Base-by-base conservation (phyloP, 2,797 vertebrate species). In the Chloroceryle inda region DNA sequence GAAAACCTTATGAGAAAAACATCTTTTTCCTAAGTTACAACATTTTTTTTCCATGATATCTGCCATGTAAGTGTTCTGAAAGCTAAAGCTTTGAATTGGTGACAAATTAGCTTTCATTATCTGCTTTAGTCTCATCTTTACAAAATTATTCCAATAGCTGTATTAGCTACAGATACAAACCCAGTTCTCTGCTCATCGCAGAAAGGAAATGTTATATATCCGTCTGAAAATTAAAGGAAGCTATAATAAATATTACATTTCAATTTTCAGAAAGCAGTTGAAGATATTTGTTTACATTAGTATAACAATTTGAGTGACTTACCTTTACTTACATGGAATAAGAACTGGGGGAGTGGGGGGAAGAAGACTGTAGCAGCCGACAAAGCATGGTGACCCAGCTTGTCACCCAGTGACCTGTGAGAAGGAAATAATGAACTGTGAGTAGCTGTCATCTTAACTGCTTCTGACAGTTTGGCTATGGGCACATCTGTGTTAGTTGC, bases 351-450 rank as follows among this genome's bases (percentile, higher is more conserved):
- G 71, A 86, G 73, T 79, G 78, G 47, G 86, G 59, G 88, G 85
- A 96, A 96, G 95, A 95, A 96, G 96, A 95, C 97, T 96, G 98
- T 94, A 98, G 98, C 98, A 98, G 98, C 97, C 98, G 96, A 98
- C 98, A 98, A 98, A 99, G 99, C 98, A 98, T 94, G 97, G 98
- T 99, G 99, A 99, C 99, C 99, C 98, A 98, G 98, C 99, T 98
- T 99, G 99, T 99, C 99, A 99, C 98, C 99, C 99, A 98, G 98
- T 99, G 99, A 99, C 99, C 99, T 99, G 99, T 99, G 99, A 99
- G 99, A 99, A 98, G 98, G 98, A 99, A 99, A 99, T 99, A 99
- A 99, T 99, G 99, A 99, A 99, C 99, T 99, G 99, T 99, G 99
- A 99, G 99, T 99, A 98, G 98, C 98, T 99, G 98, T 99, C 99